A percentile compares a stretch with the other conserved stretches of the same genome.
Conservation (phyloP, 2,888 invertebrate species). For the Metellina segmentata region DNA sequence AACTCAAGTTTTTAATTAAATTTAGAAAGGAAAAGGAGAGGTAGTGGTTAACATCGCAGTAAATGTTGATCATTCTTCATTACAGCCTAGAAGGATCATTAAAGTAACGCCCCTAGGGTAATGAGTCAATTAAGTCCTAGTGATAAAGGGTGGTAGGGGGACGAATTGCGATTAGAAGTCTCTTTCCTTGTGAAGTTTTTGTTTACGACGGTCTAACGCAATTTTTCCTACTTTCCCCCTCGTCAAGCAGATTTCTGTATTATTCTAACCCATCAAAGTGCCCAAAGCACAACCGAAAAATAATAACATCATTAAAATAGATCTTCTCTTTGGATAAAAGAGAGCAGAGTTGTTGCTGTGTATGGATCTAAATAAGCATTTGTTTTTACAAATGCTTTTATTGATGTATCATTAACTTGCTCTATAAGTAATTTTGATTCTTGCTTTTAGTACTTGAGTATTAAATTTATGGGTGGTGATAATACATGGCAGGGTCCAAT, state of each 20-base stretch:
- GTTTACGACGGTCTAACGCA: neutral
- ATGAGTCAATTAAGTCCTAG: conserved; percentile 35
- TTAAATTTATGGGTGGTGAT: too few relatives aligned
- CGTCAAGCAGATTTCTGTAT: neutral
- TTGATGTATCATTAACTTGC: too few relatives aligned
- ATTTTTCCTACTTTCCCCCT: neutral
- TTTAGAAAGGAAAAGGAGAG: conserved; percentile 6
- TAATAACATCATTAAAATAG: neutral
- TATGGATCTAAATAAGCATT: too few relatives aligned
- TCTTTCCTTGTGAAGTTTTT: neutral
- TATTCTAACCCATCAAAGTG: neutral
- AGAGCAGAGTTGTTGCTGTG: neutral
- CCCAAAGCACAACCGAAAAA: neutral
- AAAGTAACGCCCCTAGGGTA: conserved; percentile 27
- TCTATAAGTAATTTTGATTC: too few relatives aligned
- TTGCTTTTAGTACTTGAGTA: too few relatives aligned
- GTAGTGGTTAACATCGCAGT: conserved; percentile 11
- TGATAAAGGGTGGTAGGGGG: conserved; percentile 22
- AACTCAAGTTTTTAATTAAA: conserved; percentile 47
- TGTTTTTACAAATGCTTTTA: too few relatives aligned
- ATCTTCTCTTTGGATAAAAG: neutral
- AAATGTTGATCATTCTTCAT: conserved; percentile 52
- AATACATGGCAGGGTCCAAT: too few relatives aligned
- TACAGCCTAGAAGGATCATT: conserved; percentile 10
- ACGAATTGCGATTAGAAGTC: neutral